Conservation (phyloP, 2,888 invertebrate species). For the Ferrisia virgata region DNA sequence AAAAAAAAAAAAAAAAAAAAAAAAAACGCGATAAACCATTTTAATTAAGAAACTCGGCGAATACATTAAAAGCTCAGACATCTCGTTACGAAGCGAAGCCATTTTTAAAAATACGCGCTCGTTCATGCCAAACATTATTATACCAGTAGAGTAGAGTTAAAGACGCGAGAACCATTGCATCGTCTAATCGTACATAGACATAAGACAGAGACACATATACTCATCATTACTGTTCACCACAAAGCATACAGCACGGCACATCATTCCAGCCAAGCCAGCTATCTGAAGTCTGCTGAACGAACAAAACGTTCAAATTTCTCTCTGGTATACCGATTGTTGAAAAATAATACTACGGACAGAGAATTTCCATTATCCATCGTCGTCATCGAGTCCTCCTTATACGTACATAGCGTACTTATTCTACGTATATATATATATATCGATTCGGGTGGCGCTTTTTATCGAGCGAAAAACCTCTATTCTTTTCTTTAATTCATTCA, state of each 20-base stretch:
- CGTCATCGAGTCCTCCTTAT: background rate
- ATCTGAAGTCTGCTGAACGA: too few species aligned
- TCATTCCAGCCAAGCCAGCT: too few species aligned
- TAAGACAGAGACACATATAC: too few species aligned
- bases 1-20: too few species aligned
- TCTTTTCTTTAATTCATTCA: background rate
- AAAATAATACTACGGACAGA: background rate
- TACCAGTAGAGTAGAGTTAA: too few species aligned
- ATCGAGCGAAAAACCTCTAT: background rate
- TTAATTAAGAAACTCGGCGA: background rate
- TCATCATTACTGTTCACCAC: background rate
- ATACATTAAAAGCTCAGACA: background rate
- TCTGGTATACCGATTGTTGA: background rate
- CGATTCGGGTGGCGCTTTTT: background rate
- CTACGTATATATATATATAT: too few species aligned
- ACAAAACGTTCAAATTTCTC: background rate
- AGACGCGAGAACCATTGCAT: background rate
- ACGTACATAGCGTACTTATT: too few species aligned
- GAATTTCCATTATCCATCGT: background rate
- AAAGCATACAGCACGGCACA: background rate
- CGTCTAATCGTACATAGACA: too few species aligned
- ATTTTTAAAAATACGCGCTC: background rate
- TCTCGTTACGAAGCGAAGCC: background rate
- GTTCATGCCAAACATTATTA: background rate
- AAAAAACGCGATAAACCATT: background rate